Conservation (phyloP, 2,797 vertebrate species). For the Neosilurus hyrtlii region DNA sequence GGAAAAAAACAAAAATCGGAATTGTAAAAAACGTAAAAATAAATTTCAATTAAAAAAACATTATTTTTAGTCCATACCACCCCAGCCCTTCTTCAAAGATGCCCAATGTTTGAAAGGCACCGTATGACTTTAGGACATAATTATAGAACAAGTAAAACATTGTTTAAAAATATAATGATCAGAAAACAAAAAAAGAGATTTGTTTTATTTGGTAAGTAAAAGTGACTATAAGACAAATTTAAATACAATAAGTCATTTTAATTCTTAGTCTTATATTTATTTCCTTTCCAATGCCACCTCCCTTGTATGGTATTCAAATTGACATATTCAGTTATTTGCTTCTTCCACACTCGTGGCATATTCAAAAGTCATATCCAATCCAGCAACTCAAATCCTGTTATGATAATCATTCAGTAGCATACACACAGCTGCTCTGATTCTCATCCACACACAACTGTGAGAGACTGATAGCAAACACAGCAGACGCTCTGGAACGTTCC, state of each 20-base stretch:
- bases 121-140: neutral
- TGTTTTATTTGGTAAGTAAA: neutral
- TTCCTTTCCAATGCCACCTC: neutral
- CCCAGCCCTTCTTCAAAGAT: too few relatives aligned
- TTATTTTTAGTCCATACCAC: too few relatives aligned
- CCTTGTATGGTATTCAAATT: conserved; percentile 8
- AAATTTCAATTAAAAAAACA: too few relatives aligned
- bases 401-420: conserved; percentile 26
- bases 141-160: neutral
- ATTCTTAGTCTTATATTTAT: neutral
- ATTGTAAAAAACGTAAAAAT: too few relatives aligned
- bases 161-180: neutral
- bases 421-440: conserved; percentile 32
- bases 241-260: neutral
- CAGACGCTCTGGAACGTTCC: conserved; percentile 43
- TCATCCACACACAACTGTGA: conserved; percentile 17
- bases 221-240: neutral
- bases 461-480: conserved; percentile 32
- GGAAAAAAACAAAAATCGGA: too few relatives aligned
- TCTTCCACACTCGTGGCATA: neutral
- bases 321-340: conserved; percentile 21
- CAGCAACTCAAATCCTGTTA: conserved; percentile 44
- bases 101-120: too few relatives aligned
- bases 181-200: neutral
- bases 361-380: conserved; percentile 28